These are phyloP conservation scores for Metallyticus violacea DNA, from an alignment of 2,888 invertebrate species.

Conservation along the genomic window DNA sequence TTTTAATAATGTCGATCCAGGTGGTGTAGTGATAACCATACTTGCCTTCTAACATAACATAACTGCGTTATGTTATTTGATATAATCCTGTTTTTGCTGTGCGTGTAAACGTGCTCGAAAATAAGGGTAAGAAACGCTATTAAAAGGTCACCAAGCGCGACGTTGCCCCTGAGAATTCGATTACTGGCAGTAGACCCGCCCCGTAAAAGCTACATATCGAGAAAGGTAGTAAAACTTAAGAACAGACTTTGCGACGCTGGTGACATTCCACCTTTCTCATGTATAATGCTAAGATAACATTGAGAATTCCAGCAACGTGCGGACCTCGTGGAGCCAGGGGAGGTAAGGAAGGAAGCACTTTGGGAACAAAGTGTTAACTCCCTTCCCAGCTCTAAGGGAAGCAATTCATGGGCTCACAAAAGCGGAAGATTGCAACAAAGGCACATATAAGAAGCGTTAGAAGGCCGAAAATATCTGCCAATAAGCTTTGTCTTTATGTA, in stretches of 20 bases:
- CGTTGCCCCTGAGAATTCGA: background rate
- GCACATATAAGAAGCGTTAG: too few species aligned
- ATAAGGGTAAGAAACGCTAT: background rate
- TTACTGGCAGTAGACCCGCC: background rate
- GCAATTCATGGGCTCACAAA: too few species aligned
- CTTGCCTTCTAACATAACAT: too few species aligned
- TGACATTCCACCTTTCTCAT: background rate
- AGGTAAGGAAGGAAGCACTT: background rate
- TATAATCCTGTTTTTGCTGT: too few species aligned
- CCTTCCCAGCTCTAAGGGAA: background rate
- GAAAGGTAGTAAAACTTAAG: background rate
- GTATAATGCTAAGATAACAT: background rate
- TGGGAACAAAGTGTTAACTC: background rate
- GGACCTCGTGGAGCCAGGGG: background rate
- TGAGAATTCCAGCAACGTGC: background rate
- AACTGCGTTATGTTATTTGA: too few species aligned
- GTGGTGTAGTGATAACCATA: too few species aligned
- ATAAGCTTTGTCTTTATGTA: too few species aligned
- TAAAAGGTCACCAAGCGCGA: background rate
- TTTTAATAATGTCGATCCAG: too few species aligned
- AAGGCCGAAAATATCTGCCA: too few species aligned
- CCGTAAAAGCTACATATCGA: background rate
- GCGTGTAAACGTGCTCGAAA: too few species aligned
- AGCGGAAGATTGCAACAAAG: too few species aligned
- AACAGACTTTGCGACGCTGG: background rate